Evolutionary conservation across 2,113 vertebrate genomes (phyloP).

Genomic region (Pipra filicauda): DNA sequence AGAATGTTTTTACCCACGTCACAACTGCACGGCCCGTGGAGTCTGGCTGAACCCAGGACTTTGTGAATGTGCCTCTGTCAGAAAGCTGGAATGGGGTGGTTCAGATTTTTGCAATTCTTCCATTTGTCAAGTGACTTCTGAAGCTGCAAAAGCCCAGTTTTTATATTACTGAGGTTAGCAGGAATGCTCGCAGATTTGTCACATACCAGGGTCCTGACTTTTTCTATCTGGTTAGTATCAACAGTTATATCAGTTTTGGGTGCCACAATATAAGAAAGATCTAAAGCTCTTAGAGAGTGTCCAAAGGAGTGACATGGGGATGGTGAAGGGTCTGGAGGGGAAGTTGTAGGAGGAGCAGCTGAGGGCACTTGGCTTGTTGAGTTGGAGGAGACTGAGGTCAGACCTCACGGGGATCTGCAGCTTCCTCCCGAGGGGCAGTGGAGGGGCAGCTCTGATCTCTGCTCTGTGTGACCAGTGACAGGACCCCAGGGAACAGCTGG

Average conservation of each 20-base stretch:
- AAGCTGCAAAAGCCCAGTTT: not conserved
- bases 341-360: not conserved
- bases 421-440: not conserved
- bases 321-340: not conserved
- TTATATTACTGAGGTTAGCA: not conserved
- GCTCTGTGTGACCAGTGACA: not conserved
- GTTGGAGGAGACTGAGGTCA: not conserved
- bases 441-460: not conserved
- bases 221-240: not conserved
- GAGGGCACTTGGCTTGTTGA: not conserved
- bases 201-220: not conserved
- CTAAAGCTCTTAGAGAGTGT: not conserved
- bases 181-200: not conserved
- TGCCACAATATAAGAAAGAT: not conserved
- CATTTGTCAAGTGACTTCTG: not conserved
- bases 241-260: not conserved
- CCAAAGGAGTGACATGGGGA: not conserved
- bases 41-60: not conserved
- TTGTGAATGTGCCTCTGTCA: not conserved
- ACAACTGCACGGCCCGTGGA: accelerated
- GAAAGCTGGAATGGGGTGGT: not conserved
- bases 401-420: not conserved
- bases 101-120: not conserved
- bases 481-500: not conserved
- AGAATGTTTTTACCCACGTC: not conserved